Evolutionary conservation across 1,140 invertebrate genomes (phyloP).

Genomic region (Gonatopus flavifemur): DNA sequence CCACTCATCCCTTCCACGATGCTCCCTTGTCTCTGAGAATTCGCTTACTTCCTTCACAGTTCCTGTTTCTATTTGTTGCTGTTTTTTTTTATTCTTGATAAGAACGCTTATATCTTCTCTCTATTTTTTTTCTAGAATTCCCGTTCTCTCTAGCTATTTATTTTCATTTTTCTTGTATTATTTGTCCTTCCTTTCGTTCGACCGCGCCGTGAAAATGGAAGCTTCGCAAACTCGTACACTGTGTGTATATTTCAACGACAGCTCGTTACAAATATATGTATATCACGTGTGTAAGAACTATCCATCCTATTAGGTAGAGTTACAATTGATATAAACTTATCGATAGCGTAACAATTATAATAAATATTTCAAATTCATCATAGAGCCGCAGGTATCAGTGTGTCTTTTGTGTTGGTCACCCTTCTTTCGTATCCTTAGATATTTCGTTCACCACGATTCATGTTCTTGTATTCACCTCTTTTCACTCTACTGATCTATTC

Average conservation of each 20-base stretch:
- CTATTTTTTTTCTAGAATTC: no score
- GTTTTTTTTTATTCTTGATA: no score
- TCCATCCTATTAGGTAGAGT: conserved; percentile 46
- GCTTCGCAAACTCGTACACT: conserved; percentile 39
- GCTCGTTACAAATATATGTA: conserved; percentile 54
- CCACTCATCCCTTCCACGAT: no score
- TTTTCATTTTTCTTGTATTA: no score
- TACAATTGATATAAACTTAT: conserved; percentile 54
- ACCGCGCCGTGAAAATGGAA: conserved; percentile 41
- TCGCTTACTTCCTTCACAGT: no score
- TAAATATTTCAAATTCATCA: conserved; percentile 50
- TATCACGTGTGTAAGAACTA: conserved; percentile 50
- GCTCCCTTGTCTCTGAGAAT: no score
- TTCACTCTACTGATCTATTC: no score
- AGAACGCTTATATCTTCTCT: no score
- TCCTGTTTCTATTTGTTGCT: no score
- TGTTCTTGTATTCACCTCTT: no score
- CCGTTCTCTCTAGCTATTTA: no score
- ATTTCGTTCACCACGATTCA: no score
- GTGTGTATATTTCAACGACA: conserved; percentile 38
- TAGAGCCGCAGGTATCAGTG: conserved; percentile 45
- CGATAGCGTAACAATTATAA: conserved; percentile 54
- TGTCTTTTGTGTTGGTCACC: conserved; percentile 31
- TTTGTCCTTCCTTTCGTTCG: conserved; percentile 37
- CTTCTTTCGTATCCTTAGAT: conserved; percentile 23